phyloP scores from a whole-genome alignment of 2,888 invertebrate genomes.

The Creontiades dilutus region DNA sequence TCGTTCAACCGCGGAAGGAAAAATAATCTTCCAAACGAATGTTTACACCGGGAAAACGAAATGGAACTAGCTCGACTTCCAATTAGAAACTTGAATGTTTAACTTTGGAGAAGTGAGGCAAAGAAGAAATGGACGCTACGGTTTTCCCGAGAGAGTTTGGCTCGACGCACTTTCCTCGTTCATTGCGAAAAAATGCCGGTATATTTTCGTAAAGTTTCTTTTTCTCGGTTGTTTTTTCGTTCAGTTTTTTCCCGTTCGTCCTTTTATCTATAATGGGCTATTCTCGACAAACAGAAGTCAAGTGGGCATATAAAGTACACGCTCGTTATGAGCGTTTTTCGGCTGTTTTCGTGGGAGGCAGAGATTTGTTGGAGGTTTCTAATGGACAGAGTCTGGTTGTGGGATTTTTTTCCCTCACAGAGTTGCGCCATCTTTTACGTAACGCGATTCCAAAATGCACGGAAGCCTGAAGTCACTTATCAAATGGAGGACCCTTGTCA shows the following conservation, averaged over 20 bases:
- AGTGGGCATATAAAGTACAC: too few species aligned
- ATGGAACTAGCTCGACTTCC: neutral
- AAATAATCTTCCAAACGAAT: constrained; percentile 35
- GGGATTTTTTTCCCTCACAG: too few species aligned
- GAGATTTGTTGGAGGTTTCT: too few species aligned
- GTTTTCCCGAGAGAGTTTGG: neutral
- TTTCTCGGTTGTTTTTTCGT: neutral
- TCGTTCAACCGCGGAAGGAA: constrained; percentile 25
- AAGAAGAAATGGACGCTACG: constrained; percentile 3
- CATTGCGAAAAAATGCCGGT: neutral
- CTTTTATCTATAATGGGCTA: neutral
- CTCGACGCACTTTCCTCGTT: constrained; percentile 30
- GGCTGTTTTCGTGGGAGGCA: too few species aligned
- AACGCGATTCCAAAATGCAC: too few species aligned
- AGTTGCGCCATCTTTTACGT: too few species aligned
- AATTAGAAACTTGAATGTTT: constrained; percentile 39
- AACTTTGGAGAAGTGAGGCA: constrained; percentile 1
- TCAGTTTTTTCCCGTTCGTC: neutral
- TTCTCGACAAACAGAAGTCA: neutral
- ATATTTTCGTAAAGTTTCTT: neutral
- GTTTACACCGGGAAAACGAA: constrained; percentile 22
- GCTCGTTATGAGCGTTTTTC: too few species aligned
- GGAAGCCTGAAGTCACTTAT: too few species aligned
- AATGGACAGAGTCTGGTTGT: too few species aligned
- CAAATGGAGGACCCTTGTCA: too few species aligned